Percentiles rank a stretch among this genome's conserved stretches.
These are phyloP conservation scores for Poecilia picta DNA, from an alignment of 2,797 vertebrate species.

Conservation along the genomic window DNA sequence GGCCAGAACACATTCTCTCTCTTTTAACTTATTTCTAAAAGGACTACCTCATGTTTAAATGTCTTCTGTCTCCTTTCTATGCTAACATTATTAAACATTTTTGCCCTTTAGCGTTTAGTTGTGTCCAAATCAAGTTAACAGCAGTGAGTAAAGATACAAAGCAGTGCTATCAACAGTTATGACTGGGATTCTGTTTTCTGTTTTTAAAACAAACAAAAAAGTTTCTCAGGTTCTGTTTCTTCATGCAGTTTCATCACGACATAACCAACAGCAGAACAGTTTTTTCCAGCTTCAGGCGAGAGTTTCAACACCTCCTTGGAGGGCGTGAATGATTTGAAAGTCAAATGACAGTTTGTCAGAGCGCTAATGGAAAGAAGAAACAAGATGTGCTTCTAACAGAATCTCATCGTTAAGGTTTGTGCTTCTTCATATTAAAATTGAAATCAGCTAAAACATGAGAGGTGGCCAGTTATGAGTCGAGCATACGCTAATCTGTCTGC, in stretches of 20 bases:
- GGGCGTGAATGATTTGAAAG: not conserved
- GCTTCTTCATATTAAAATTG: not conserved
- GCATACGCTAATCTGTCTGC: not conserved
- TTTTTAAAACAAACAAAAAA: not conserved
- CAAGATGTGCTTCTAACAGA: not conserved
- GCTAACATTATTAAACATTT: not conserved
- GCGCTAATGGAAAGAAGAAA: not conserved
- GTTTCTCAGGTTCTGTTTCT: not conserved
- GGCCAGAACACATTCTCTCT: not conserved
- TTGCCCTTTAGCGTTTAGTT: too few relatives aligned
- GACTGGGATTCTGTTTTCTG: not conserved
- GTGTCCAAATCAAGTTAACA: not conserved
- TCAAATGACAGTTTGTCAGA: constrained; percentile 2
- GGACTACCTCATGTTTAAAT: not conserved
- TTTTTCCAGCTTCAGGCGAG: not conserved
- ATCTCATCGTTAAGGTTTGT: not conserved
- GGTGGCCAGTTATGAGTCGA: not conserved
- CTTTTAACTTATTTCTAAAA: not conserved
- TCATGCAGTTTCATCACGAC: not conserved
- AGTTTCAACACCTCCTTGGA: not conserved
- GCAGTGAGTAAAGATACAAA: not conserved
- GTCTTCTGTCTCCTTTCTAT: not conserved
- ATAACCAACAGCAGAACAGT: not conserved
- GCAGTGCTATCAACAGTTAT: not conserved
- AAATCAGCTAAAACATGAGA: not conserved